Conservation (phyloP, 1,140 invertebrate species). For the Tetramorium parvispinum region DNA sequence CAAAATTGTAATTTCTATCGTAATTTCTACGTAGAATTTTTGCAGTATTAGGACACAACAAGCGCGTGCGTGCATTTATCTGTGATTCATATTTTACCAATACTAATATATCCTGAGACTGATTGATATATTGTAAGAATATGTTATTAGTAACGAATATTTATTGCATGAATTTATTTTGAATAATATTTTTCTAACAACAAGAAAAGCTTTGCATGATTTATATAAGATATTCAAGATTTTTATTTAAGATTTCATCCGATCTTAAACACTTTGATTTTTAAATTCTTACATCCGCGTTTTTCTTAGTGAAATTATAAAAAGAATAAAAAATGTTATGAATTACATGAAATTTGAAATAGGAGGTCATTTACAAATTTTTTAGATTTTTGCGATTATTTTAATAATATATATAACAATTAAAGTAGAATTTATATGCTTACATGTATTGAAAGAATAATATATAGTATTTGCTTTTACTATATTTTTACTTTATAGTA, state of each 20-base stretch:
- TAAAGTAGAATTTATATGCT: neutral
- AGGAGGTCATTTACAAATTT: neutral
- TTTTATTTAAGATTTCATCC: neutral
- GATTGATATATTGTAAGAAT: neutral
- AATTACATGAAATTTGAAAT: neutral
- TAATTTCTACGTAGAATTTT: conserved; percentile 3
- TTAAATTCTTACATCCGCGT: too few relatives aligned
- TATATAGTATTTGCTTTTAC: neutral
- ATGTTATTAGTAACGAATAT: neutral
- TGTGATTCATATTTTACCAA: neutral
- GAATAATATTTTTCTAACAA: neutral
- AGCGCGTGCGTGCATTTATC: neutral
- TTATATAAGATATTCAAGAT: neutral
- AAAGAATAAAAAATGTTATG: neutral
- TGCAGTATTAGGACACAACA: neutral
- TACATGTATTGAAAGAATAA: neutral
- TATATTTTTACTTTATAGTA: neutral
- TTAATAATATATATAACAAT: too few relatives aligned
- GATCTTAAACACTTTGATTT: too few relatives aligned
- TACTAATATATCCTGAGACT: neutral
- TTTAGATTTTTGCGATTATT: too few relatives aligned
- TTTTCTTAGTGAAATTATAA: too few relatives aligned
- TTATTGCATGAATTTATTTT: neutral
- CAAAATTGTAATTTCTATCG: neutral
- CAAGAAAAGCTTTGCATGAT: neutral